These are phyloP conservation scores for Neodontobutis hainanensis DNA, from an alignment of 2,113 vertebrate genomes.

Conservation along the genomic window DNA sequence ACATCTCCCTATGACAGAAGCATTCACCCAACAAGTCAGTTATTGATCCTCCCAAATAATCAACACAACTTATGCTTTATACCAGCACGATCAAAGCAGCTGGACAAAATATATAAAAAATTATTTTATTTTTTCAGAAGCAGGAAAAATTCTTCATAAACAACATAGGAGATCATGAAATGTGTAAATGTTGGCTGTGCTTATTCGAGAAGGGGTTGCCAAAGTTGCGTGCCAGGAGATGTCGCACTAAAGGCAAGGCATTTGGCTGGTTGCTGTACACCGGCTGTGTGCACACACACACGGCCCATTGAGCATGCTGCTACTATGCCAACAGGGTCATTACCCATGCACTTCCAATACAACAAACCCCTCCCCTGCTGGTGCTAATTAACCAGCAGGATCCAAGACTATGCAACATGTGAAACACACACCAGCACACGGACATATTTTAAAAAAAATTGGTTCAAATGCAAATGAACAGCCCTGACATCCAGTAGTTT, in stretches of 20 bases:
- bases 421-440: slow-evolving; percentile 51
- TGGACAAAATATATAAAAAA: no score
- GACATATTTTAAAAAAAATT: slow-evolving; percentile 24
- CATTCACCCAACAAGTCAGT: no score
- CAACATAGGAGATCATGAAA: background rate
- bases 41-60: no score
- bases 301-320: slow-evolving; percentile 76
- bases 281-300: slow-evolving; percentile 64
- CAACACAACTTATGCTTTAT: no score
- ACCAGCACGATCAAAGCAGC: no score
- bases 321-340: slow-evolving; percentile 81
- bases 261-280: slow-evolving; percentile 61
- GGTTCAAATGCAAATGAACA: slow-evolving; percentile 1
- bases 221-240: slow-evolving; percentile 62
- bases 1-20: background rate
- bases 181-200: slow-evolving; percentile 12
- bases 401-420: slow-evolving; percentile 50
- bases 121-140: no score
- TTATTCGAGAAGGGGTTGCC: slow-evolving; percentile 36
- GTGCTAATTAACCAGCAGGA: slow-evolving; percentile 73
- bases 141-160: background rate
- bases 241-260: slow-evolving; percentile 64
- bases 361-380: slow-evolving; percentile 73
- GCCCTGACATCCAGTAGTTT: background rate
- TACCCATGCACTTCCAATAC: slow-evolving; percentile 75